Evolutionary conservation across 2,113 vertebrate species (phyloP).

Genomic region (Gnathonemus longibarbis): DNA sequence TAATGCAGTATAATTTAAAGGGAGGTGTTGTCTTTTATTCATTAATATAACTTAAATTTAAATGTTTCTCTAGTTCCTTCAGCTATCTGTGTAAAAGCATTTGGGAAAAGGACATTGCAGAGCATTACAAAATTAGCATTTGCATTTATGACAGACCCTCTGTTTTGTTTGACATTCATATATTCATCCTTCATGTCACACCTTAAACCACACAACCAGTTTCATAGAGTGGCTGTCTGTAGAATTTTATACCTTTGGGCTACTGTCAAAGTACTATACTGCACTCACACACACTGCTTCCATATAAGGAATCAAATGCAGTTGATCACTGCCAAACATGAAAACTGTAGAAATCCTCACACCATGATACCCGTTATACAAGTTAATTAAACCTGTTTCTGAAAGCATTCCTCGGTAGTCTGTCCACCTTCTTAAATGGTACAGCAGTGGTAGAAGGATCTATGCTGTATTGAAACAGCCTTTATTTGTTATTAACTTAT

Average conservation of each 20-base stretch:
- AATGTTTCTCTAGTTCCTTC: background rate
- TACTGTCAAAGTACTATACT: slow-evolving; percentile 62
- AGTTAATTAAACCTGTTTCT: background rate
- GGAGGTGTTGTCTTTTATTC: background rate
- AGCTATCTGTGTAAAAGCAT: background rate
- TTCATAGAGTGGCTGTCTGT: slow-evolving; percentile 34
- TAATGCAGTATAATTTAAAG: background rate
- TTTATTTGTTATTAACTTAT: background rate
- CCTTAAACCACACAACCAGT: slow-evolving; percentile 28
- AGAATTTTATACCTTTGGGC: slow-evolving; percentile 55
- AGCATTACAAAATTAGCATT: background rate
- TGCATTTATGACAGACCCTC: background rate
- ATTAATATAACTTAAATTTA: background rate
- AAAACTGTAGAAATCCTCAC: slow-evolving; percentile 43
- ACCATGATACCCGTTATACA: background rate
- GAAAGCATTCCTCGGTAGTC: background rate
- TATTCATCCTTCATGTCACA: slow-evolving; percentile 13
- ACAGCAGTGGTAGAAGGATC: background rate
- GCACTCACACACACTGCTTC: slow-evolving; percentile 54
- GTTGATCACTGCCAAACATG: slow-evolving; percentile 43
- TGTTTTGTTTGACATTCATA: background rate
- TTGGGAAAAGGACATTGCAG: background rate
- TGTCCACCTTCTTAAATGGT: background rate
- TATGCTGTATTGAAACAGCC: background rate
- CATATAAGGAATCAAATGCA: slow-evolving; percentile 67